phyloP scores from a whole-genome alignment of 2,888 invertebrate genomes.

The Cheilosia soror region DNA sequence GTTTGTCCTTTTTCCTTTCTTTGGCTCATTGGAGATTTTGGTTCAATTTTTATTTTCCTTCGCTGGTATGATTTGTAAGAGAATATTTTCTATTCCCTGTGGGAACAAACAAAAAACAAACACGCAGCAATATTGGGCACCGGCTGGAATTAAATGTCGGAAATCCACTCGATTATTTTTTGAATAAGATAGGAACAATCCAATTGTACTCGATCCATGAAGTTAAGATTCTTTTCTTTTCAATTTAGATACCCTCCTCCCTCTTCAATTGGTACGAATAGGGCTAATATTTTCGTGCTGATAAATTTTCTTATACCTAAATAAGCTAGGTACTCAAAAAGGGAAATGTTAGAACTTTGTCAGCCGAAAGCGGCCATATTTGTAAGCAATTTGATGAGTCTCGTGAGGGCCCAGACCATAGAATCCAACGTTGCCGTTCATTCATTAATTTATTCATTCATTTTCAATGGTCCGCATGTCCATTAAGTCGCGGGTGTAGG shows the following conservation, averaged over 20 bases:
- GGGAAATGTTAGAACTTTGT: no score
- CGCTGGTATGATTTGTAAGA: slow-evolving; percentile 39
- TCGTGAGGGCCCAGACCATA: no score
- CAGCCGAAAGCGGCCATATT: no score
- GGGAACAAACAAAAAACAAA: not conserved
- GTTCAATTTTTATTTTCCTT: slow-evolving; percentile 6
- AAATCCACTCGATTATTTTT: slow-evolving; percentile 17
- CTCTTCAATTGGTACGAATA: no score
- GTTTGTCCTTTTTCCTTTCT: slow-evolving; percentile 28
- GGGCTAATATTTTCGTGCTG: no score
- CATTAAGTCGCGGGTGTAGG: no score
- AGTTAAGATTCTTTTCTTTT: not conserved
- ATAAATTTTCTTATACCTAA: no score
- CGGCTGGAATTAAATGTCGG: slow-evolving; percentile 11
- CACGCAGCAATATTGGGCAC: slow-evolving; percentile 20
- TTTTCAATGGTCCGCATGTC: no score
- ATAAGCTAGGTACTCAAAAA: no score
- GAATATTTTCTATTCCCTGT: slow-evolving; percentile 20
- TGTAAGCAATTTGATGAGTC: no score
- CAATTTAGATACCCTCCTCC: not conserved
- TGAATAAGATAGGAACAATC: not conserved
- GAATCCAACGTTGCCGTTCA: no score
- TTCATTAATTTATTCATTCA: no score
- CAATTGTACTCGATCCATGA: not conserved
- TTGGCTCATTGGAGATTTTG: slow-evolving; percentile 39